Evolutionary conservation across 2,113 vertebrate genomes (phyloP), one percentile per base, ranked within the genome.

Genomic region (Pardalotus punctatus): DNA sequence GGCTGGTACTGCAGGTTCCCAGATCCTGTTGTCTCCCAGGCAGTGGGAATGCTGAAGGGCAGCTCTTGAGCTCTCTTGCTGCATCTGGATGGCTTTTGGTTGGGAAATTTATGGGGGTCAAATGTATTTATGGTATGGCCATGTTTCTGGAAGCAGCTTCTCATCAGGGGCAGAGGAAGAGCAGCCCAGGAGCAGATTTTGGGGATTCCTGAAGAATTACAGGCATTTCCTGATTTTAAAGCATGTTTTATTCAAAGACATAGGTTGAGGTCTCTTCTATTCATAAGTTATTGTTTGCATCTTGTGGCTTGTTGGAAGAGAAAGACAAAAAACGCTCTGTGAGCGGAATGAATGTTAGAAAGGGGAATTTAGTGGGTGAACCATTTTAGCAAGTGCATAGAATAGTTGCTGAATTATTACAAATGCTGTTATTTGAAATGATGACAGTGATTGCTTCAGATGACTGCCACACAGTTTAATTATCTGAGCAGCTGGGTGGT

Each of bases 311-410:
- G 38, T 86, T 90, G 50, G 45, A 82, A 74, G 20, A 48, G 50
- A 40, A 40, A 69, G n/a, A 15, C n/a, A 22, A 56, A 80, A 35
- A 35, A 66, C 19, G 10, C 14, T 54, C 16, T 2, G 2, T 16
- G 12, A 70, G 40, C 21, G 7, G 60, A 79, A 36, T n/a, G 61
- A 31, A 15, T 40, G 19, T 28, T 71, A 5, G 36, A 77, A 48
- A 62, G 38, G 33, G 22, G 12, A 80, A 29, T 45, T 47, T 24
- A 51, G 35, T 64, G 28, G 5, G 4, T 91, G 74, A 24, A 18
- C 19, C 0, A 2, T 78, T 86, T 36, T 45, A 25, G 15, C 0
- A 0, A 53, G 22, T 31, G 14, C 3, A 6, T 36, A 9, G 29
- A 58, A 6, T 12, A 69, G 23, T 33, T 16, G 28, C 12, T 8